A percentile compares a stretch with the other conserved stretches of the same genome.
Evolutionary conservation across 2,888 invertebrate species (phyloP).

Genomic region (Hemaris fuciformis): DNA sequence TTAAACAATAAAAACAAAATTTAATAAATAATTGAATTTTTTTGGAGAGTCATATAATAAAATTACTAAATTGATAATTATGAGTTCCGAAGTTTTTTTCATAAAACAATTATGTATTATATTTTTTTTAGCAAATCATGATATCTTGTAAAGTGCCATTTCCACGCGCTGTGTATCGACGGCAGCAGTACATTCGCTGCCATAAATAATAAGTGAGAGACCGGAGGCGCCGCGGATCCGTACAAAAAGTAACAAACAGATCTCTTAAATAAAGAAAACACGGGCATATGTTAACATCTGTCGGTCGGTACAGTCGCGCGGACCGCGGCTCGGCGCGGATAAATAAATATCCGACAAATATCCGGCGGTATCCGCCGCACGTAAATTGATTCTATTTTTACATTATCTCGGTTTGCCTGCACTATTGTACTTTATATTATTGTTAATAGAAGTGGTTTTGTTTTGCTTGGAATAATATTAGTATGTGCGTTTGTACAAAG

Average conservation of each 20-base stretch:
- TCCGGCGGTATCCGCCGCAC: constrained; percentile 24
- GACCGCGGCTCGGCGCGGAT: constrained; percentile 29
- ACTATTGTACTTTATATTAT: constrained; percentile 6
- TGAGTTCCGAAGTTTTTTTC: too few relatives aligned
- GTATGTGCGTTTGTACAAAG: background rate
- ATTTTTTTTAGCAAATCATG: too few relatives aligned
- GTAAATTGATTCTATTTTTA: constrained; percentile 16
- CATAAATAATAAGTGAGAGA: constrained; percentile 79
- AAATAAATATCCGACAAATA: constrained; percentile 44
- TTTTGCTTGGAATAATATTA: background rate
- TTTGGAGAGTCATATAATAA: too few relatives aligned
- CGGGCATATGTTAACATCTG: constrained; percentile 79
- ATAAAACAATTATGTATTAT: too few relatives aligned
- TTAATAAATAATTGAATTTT: too few relatives aligned
- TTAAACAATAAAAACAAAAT: too few relatives aligned
- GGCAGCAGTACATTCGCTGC: constrained; percentile 59
- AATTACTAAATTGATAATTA: too few relatives aligned
- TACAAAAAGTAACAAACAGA: constrained; percentile 79
- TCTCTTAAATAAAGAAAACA: constrained; percentile 81
- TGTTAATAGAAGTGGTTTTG: constrained; percentile 8
- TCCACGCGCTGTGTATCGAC: constrained; percentile 33
- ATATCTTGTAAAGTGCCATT: constrained; percentile 13
- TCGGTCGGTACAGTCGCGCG: constrained; percentile 54
- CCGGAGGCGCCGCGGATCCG: constrained; percentile 76
- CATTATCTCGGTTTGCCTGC: constrained; percentile 3